These are phyloP conservation scores for Camponotus floridanus DNA, from an alignment of 1,140 invertebrate genomes.

Conservation along the genomic window DNA sequence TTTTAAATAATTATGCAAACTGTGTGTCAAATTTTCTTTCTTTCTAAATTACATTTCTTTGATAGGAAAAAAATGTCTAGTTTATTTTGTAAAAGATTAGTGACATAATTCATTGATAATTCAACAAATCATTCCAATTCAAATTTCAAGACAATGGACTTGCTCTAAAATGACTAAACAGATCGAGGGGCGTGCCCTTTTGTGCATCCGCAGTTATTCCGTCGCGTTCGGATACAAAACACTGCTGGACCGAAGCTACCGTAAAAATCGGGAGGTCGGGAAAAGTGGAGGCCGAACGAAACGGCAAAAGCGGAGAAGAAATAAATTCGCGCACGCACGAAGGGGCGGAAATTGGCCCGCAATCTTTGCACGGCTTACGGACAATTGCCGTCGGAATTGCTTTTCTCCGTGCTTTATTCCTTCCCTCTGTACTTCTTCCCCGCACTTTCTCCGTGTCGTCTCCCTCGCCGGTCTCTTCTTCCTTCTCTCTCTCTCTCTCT, in stretches of 20 bases:
- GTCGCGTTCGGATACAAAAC: neutral
- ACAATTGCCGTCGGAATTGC: slow-evolving; percentile 81
- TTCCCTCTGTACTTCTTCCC: slow-evolving; percentile 51
- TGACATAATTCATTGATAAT: too few species aligned
- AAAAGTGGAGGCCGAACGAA: slow-evolving; percentile 28
- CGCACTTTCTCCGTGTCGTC: slow-evolving; percentile 41
- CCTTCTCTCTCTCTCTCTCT: neutral
- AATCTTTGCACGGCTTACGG: slow-evolving; percentile 79
- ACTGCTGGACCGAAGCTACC: slow-evolving; percentile 3
- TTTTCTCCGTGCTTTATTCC: slow-evolving; percentile 60
- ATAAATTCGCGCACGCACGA: slow-evolving; percentile 60
- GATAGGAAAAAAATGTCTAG: neutral
- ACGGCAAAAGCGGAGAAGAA: slow-evolving; percentile 43
- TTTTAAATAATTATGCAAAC: too few species aligned
- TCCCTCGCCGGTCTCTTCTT: neutral
- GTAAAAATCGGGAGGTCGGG: slow-evolving; percentile 2
- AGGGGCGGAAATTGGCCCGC: slow-evolving; percentile 74
- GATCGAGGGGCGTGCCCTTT: neutral
- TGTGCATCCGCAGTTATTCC: slow-evolving; percentile 14
- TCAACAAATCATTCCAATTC: neutral
- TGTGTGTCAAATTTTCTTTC: too few species aligned
- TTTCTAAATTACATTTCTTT: too few species aligned
- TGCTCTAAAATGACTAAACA: neutral
- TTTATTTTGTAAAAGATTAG: neutral
- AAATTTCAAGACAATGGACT: neutral